Evolutionary conservation across 1,140 invertebrate genomes (phyloP).

Genomic region (Calliopsis andreniformis): DNA sequence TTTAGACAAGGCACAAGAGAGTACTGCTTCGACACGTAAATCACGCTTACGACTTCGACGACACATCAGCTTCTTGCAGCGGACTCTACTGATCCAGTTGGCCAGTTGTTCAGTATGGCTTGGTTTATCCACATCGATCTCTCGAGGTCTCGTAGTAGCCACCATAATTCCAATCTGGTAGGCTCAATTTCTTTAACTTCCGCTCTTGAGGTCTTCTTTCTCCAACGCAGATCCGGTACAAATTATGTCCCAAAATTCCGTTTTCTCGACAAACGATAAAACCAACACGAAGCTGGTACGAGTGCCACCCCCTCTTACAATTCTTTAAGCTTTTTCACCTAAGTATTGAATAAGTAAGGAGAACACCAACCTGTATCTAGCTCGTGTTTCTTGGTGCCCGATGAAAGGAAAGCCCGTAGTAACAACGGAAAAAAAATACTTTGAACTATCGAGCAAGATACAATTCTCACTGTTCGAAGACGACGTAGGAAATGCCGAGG

Average conservation of each 20-base stretch:
- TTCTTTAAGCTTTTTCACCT: constrained; percentile 20
- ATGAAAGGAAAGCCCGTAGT: constrained; percentile 35
- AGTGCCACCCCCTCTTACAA: neutral
- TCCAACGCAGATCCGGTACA: too few relatives aligned
- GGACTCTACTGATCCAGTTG: constrained; percentile 79
- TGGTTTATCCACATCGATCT: constrained; percentile 60
- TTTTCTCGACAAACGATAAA: constrained; percentile 11
- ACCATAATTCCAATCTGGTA: neutral
- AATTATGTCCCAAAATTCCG: neutral
- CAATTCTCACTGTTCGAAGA: constrained; percentile 43
- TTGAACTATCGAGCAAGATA: constrained; percentile 58
- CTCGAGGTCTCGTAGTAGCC: constrained; percentile 30
- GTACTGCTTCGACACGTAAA: constrained; percentile 79
- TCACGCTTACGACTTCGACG: constrained; percentile 74
- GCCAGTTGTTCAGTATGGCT: constrained; percentile 72
- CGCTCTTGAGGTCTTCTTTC: constrained; percentile 39
- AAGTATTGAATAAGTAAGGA: constrained; percentile 63
- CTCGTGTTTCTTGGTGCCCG: constrained; percentile 64
- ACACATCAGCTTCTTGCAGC: constrained; percentile 77
- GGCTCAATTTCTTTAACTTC: neutral
- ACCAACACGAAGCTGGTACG: neutral
- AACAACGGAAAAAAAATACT: constrained; percentile 25
- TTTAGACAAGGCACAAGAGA: constrained; percentile 73
- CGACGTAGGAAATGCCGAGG: constrained; percentile 53
- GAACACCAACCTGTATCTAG: constrained; percentile 75